Base-by-base conservation (phyloP, 1,140 invertebrate genomes). In the Ceratosolen fusciceps region DNA sequence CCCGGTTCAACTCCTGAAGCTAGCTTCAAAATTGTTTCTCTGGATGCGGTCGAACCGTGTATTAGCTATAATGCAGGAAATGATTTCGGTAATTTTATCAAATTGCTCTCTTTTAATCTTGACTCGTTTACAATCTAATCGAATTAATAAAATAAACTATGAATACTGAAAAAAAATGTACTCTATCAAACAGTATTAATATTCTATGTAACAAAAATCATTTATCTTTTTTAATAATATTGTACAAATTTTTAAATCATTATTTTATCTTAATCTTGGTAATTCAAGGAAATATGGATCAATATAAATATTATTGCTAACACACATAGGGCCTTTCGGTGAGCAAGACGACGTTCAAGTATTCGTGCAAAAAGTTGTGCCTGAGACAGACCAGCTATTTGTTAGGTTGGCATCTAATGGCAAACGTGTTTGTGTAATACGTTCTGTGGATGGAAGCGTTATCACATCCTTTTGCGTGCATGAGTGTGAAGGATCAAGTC, bases 271-370 rank as follows among this genome's bases (percentile, higher is more conserved):
- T 52, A 52, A 16, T 19, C 19, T 52, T 52, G 21, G 3, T 52
- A 52, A 52, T 52, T 52, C 2, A 16, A 52, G 21, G 21, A 52
- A 52, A 52, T 52, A 52, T 52, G 5, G 5, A 43, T 43, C 5
- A 43, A 43, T 43, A 7, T 43, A 9, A 52, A 52, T 52, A 8
- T 16, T 8, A 52, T 21, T 16, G 19, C 24, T 8, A 47, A 26
- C 26, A n/a, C 8, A 2, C n/a, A 5, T 67, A 95, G 98, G 98
- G 67, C 98, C 98, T 12, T 99, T 97, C 91, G 98, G 98, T 16
- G 98, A 99, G 88, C 97, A 98, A 90, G 97, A 99, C 87, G 97
- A 98, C 87, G 97, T 98, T 86, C 97, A 99, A 91, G 95, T 99
- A 60, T 99, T 99, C 88, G 95, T 99, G 43, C 98, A 99, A 88